Evolutionary conservation across 2,888 invertebrate genomes (phyloP).

Genomic region (Oxycera nigricornis): DNA sequence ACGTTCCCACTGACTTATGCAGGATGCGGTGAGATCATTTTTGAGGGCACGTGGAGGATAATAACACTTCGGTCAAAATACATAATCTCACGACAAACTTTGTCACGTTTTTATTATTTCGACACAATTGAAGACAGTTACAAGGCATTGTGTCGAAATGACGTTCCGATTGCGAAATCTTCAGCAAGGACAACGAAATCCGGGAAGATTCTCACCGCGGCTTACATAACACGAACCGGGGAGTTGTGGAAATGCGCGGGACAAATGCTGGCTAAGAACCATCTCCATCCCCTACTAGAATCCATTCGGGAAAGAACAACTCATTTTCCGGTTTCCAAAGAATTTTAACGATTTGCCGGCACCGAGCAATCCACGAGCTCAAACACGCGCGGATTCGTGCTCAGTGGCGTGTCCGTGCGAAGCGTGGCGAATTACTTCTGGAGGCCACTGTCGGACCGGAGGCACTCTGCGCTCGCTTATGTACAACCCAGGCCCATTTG

Average conservation of each 20-base stretch:
- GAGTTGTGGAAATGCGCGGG: neutral
- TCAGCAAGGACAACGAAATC: neutral
- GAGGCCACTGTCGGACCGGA: neutral
- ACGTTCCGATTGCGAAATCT: neutral
- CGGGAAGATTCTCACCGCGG: neutral
- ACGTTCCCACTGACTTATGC: too few relatives aligned
- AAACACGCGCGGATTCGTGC: constrained; percentile 3
- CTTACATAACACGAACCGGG: neutral
- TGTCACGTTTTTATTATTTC: too few relatives aligned
- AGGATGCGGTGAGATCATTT: too few relatives aligned
- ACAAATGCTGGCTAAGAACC: neutral
- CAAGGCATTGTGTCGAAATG: too few relatives aligned
- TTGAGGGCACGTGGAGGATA: too few relatives aligned
- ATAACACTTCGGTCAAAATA: too few relatives aligned
- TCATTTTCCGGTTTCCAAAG: neutral
- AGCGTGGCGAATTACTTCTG: neutral
- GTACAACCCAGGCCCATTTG: neutral
- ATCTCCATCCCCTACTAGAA: neutral
- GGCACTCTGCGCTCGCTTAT: neutral
- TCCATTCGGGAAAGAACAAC: neutral
- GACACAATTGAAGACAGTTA: too few relatives aligned
- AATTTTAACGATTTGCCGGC: neutral
- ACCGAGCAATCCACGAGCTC: neutral
- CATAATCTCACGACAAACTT: too few relatives aligned
- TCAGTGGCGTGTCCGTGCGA: neutral